phyloP scores from a whole-genome alignment of 2,888 invertebrate genomes.

The Seladonia tumulorum region DNA sequence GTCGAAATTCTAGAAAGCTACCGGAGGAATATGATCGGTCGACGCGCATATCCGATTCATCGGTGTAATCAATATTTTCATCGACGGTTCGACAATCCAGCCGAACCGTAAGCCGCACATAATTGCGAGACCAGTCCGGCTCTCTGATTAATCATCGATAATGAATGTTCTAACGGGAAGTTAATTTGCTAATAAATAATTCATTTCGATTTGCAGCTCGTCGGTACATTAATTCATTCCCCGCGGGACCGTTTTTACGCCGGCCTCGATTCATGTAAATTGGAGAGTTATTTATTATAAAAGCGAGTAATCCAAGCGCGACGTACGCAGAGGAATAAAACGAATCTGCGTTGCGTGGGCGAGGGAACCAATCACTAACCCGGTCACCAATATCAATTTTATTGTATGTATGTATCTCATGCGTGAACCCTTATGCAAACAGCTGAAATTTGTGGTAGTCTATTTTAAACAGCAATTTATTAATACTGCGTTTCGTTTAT shows the following conservation, averaged over 20 bases:
- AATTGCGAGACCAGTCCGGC: background rate
- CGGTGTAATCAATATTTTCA: background rate
- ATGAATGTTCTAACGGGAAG: background rate
- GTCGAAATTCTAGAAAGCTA: background rate
- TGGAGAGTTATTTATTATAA: background rate
- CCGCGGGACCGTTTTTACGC: background rate
- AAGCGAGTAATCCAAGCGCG: background rate
- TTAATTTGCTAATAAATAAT: constrained; percentile 3
- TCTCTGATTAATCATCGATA: background rate
- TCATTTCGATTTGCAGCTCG: background rate
- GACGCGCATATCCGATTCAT: background rate
- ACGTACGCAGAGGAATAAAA: background rate
- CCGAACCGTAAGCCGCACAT: background rate
- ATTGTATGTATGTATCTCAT: background rate
- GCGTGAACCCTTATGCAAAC: background rate
- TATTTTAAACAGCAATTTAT: background rate
- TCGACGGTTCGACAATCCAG: background rate
- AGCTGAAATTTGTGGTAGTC: background rate
- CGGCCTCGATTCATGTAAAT: background rate
- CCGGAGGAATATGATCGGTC: background rate
- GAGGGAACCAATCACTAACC: background rate
- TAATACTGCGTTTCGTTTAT: background rate
- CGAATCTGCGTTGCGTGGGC: background rate
- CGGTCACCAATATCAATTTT: background rate
- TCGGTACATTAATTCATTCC: background rate